Evolutionary conservation across 2,888 invertebrate genomes (phyloP).

Genomic region (Podabrus alpinus): DNA sequence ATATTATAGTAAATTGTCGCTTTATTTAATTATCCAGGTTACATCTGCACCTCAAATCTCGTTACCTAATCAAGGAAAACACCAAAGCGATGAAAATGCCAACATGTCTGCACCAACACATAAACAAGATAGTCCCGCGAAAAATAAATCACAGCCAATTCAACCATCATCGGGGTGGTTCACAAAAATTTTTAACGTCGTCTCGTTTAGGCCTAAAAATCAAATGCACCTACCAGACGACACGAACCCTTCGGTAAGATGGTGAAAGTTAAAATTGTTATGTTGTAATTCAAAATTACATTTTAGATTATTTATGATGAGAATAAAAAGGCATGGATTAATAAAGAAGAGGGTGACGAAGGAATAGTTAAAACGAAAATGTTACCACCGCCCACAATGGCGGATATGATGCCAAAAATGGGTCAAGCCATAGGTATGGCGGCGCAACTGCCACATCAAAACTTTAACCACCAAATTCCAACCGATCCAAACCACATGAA

Average conservation of each 20-base stretch:
- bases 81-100: slow-evolving; percentile 40
- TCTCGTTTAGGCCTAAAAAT: slow-evolving; percentile 83
- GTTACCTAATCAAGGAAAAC: slow-evolving; percentile 60
- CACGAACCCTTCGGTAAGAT: slow-evolving; percentile 79
- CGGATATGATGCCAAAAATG: slow-evolving; percentile 57
- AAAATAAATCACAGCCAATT: slow-evolving; percentile 29
- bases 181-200: slow-evolving; percentile 83
- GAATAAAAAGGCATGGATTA: slow-evolving; percentile 83
- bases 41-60: slow-evolving; percentile 59
- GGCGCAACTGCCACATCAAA: background rate
- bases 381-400: slow-evolving; percentile 73
- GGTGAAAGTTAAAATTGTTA: slow-evolving; percentile 48
- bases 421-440: slow-evolving; percentile 2
- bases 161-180: slow-evolving; percentile 70
- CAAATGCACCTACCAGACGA: slow-evolving; percentile 97
- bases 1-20: slow-evolving; percentile 51
- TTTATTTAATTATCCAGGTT: slow-evolving; percentile 51
- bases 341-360: slow-evolving; percentile 74
- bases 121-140: slow-evolving; percentile 31
- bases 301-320: slow-evolving; percentile 90
- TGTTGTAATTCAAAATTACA: slow-evolving; percentile 17
- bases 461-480: background rate
- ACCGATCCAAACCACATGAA: background rate
- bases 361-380: slow-evolving; percentile 56
- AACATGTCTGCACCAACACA: slow-evolving; percentile 12